Conservation (phyloP, 2,888 invertebrate genomes). For the Orchestes rusci region DNA sequence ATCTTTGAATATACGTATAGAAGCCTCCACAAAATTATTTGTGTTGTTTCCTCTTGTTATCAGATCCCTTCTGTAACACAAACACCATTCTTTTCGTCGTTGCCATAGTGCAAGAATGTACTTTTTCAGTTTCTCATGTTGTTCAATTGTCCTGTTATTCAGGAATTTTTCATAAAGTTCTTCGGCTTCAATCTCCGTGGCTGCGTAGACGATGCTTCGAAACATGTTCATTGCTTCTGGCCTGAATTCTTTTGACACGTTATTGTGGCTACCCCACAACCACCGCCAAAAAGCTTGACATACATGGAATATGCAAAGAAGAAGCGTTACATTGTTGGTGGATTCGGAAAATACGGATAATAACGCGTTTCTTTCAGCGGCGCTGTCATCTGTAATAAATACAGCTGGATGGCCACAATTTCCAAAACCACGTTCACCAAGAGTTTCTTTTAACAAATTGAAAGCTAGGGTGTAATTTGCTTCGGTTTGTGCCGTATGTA, state of each 20-base stretch:
- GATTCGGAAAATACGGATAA: conserved; percentile 16
- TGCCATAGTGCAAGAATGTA: background rate
- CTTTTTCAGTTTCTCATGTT: background rate
- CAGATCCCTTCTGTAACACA: background rate
- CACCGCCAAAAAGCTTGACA: conserved; percentile 9
- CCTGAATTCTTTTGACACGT: conserved; percentile 2
- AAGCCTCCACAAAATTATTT: conserved; percentile 1
- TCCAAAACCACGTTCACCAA: conserved; percentile 9
- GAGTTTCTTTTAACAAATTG: conserved; percentile 4
- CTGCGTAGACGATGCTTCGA: background rate
- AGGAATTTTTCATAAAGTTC: background rate
- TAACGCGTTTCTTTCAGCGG: conserved; percentile 9
- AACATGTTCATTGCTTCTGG: background rate
- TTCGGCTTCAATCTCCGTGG: background rate
- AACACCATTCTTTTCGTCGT: background rate
- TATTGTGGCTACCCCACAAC: conserved; percentile 3
- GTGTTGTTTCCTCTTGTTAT: conserved; percentile 4
- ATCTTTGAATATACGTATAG: background rate
- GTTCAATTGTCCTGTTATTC: background rate
- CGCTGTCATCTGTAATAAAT: conserved; percentile 7
- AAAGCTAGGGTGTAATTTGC: conserved; percentile 11
- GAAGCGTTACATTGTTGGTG: background rate
- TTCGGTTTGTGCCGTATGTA: conserved; percentile 17
- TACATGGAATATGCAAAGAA: conserved; percentile 8
- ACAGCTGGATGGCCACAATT: conserved; percentile 5